Percentiles rank a stretch among this genome's conserved stretches.
Evolutionary conservation across 2,888 invertebrate species (phyloP).

Genomic region (Cephalotes varians): DNA sequence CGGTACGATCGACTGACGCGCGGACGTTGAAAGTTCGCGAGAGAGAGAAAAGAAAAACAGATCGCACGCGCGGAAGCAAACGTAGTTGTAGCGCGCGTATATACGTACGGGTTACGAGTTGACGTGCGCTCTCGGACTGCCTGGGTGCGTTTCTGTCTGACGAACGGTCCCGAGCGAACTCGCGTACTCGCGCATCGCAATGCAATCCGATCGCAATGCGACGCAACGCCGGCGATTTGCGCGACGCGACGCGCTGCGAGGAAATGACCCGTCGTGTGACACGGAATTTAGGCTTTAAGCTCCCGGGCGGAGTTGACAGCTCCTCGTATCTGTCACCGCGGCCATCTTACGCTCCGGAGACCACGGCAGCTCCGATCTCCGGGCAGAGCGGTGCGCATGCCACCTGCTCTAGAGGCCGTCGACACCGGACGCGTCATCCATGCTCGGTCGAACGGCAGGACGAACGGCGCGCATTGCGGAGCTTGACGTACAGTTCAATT

Average conservation of each 20-base stretch:
- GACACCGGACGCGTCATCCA: not conserved
- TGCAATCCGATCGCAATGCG: conserved; percentile 43
- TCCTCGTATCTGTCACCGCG: conserved; percentile 71
- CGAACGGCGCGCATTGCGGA: not conserved
- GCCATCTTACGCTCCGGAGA: conserved; percentile 70
- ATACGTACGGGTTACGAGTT: conserved; percentile 69
- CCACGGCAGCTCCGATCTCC: conserved; percentile 58
- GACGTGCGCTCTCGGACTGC: conserved; percentile 55
- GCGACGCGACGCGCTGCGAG: conserved; percentile 2
- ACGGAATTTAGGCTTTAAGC: conserved; percentile 77
- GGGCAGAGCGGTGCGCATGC: conserved; percentile 19
- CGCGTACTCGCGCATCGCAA: conserved; percentile 62
- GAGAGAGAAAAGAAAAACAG: not conserved
- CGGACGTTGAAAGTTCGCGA: not conserved
- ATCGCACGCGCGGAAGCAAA: conserved; percentile 10
- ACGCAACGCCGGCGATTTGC: not conserved
- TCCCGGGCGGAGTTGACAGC: conserved; percentile 81
- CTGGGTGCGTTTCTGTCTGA: conserved; percentile 22
- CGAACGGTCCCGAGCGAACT: conserved; percentile 51
- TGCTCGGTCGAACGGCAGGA: not conserved
- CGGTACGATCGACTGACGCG: conserved; percentile 29
- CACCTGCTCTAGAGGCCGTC: conserved; percentile 1
- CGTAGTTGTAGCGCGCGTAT: conserved; percentile 64
- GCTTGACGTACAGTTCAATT: not conserved
- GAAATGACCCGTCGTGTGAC: conserved; percentile 29